Evolutionary conservation across 1,140 invertebrate genomes (phyloP), one percentile per base, ranked within the genome.

Genomic region (Oppia nitens): DNA sequence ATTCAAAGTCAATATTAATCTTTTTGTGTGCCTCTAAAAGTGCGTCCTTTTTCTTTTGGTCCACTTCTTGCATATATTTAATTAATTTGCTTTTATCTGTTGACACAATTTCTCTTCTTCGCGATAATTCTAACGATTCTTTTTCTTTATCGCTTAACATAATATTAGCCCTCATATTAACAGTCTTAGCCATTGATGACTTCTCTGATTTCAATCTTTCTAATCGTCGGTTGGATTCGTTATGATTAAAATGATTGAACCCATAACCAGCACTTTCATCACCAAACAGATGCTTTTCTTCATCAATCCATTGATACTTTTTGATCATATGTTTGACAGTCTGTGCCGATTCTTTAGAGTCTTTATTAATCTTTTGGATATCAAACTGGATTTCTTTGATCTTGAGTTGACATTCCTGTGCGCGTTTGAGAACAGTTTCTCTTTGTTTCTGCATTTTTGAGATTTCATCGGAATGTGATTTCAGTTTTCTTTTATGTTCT

Each of bases 21-120:
- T 85, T 81, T 64, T 83, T 77, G 76, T 85, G 91, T 3, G 92
- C 91, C 61, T 80, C 76, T 45, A 80, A 72, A 21, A 97, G 70
- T 2, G 84, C 84, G 63, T 80, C 76, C 63, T 83, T 82, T 69
- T 95, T 95, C 73, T 92, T 88, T 64, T 84, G 79, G 69, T 97
- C 92, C 64, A 96, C 74, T 66, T 91, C 83, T 32, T 78, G 74
- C 65, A 97, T 94, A 14, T 90, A 83, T 54, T 80, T 77, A 40
- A 82, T 76, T 57, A 97, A 82, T 67, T 85, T 87, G 14, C 78
- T 76, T 66, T 87, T 85, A 69, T 96, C 91, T 61, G 80, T 77
- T 65, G 90, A 81, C n/a, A 95, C 85, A 60, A 87, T 90, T 56
- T 71, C 68, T 53, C 87, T 83, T 63, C 87, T 91, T 23, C 81